phyloP scores from a whole-genome alignment of 2,113 vertebrate species.

The Peucedramus taeniatus region DNA sequence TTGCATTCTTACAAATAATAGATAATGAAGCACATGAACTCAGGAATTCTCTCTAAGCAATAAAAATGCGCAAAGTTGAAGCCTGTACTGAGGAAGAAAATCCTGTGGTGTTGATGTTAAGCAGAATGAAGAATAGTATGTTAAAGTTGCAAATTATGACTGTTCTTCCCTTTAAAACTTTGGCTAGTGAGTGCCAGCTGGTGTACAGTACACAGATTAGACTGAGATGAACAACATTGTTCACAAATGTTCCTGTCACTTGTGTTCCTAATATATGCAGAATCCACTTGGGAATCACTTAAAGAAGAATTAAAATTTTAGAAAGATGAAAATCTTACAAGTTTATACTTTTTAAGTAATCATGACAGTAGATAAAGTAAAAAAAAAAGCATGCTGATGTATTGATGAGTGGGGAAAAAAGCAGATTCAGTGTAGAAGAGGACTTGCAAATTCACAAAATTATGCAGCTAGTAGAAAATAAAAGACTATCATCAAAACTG shows the following conservation, averaged over 20 bases:
- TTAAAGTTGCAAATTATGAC: neutral
- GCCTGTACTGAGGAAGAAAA: neutral
- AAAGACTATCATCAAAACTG: neutral
- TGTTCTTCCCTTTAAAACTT: neutral
- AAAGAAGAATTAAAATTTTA: neutral
- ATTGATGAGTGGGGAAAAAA: neutral
- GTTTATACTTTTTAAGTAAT: neutral
- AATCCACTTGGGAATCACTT: neutral
- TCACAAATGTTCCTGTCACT: neutral
- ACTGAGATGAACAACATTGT: neutral
- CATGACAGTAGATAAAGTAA: neutral
- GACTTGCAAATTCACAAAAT: neutral
- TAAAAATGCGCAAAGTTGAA: neutral
- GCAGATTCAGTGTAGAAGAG: neutral
- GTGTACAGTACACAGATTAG: neutral
- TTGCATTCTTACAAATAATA: neutral
- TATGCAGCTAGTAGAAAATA: neutral
- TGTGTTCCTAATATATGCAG: neutral
- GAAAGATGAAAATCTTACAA: neutral
- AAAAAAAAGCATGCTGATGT: neutral
- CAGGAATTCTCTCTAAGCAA: neutral
- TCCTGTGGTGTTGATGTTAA: neutral
- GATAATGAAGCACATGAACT: neutral
- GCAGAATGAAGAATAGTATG: neutral
- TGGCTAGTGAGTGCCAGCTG: neutral